Conservation (phyloP, 2,113 vertebrate species). For the Hippocampus zosterae region DNA sequence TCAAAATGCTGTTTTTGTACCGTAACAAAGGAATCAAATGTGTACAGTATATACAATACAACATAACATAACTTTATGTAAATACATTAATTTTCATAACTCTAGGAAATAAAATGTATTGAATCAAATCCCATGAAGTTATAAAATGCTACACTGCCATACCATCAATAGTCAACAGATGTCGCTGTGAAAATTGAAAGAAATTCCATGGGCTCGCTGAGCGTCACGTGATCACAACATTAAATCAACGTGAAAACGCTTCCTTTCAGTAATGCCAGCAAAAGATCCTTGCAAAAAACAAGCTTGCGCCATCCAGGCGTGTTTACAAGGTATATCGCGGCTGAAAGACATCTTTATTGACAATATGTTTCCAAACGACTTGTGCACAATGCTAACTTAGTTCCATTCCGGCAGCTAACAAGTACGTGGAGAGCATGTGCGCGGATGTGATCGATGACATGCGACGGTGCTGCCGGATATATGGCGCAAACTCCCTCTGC, state of each 20-base stretch:
- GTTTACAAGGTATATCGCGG: conserved; percentile 58
- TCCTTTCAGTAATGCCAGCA: conserved; percentile 52
- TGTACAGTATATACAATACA: background rate
- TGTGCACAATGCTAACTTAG: background rate
- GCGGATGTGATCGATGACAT: conserved; percentile 57
- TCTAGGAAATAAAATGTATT: background rate
- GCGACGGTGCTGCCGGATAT: conserved; percentile 52
- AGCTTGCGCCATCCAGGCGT: conserved; percentile 63
- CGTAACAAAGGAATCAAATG: background rate
- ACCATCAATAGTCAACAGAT: conserved; percentile 12
- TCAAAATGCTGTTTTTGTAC: too few relatives aligned
- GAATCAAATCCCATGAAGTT: background rate
- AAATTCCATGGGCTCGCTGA: background rate
- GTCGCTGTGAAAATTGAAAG: conserved; percentile 16
- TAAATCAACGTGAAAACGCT: background rate
- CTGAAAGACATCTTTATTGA: background rate
- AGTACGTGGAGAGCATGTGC: conserved; percentile 60
- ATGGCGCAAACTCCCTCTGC: conserved; percentile 46
- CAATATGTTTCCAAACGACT: background rate
- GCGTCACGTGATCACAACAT: conserved; percentile 48
- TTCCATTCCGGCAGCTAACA: conserved; percentile 47
- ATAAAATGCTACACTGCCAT: background rate
- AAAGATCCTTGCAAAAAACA: conserved; percentile 67
- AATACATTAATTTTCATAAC: background rate
- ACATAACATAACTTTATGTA: background rate